Conservation (phyloP, 2,888 invertebrate species). For the Campoplex nolae region DNA sequence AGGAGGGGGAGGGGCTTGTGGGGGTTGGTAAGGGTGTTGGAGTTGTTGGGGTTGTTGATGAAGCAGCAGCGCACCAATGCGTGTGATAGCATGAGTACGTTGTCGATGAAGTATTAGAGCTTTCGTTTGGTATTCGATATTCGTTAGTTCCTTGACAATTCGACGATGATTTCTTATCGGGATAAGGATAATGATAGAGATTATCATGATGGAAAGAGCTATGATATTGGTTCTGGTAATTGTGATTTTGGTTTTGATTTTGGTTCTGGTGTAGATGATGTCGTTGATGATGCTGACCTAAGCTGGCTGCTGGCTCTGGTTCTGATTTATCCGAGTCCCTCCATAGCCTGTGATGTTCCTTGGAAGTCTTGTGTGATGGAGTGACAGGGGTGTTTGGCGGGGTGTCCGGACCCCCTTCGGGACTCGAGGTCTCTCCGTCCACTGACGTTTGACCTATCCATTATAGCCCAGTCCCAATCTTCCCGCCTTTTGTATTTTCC, state of each 20-base stretch:
- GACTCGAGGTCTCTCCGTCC: slow-evolving; percentile 82
- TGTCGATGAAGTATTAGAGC: slow-evolving; percentile 75
- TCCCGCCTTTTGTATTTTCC: slow-evolving; percentile 75
- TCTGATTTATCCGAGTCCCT: slow-evolving; percentile 80
- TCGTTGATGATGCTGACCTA: slow-evolving; percentile 85
- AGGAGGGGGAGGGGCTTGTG: slow-evolving; percentile 79
- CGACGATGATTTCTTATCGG: slow-evolving; percentile 81
- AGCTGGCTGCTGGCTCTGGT: slow-evolving; percentile 79
- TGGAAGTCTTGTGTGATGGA: slow-evolving; percentile 82
- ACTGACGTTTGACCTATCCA: slow-evolving; percentile 84
- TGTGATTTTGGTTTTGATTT: slow-evolving; percentile 84
- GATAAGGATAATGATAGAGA: slow-evolving; percentile 82
- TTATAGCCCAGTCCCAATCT: slow-evolving; percentile 84
- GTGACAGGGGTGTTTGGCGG: slow-evolving; percentile 84
- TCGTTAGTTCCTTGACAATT: slow-evolving; percentile 77
- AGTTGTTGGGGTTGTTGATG: slow-evolving; percentile 74
- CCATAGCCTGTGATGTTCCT: slow-evolving; percentile 80
- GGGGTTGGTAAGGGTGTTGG: slow-evolving; percentile 80
- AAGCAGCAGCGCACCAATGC: slow-evolving; percentile 82
- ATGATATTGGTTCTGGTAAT: slow-evolving; percentile 85
- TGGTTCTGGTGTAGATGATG: slow-evolving; percentile 76
- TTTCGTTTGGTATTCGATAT: slow-evolving; percentile 46
- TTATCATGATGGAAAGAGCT: slow-evolving; percentile 84
- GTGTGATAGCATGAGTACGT: slow-evolving; percentile 83
- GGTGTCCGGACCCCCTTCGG: slow-evolving; percentile 83